Evolutionary conservation across 2,113 vertebrate genomes (phyloP), one percentile per base, ranked within the genome.

Genomic region (Gambusia holbrooki): DNA sequence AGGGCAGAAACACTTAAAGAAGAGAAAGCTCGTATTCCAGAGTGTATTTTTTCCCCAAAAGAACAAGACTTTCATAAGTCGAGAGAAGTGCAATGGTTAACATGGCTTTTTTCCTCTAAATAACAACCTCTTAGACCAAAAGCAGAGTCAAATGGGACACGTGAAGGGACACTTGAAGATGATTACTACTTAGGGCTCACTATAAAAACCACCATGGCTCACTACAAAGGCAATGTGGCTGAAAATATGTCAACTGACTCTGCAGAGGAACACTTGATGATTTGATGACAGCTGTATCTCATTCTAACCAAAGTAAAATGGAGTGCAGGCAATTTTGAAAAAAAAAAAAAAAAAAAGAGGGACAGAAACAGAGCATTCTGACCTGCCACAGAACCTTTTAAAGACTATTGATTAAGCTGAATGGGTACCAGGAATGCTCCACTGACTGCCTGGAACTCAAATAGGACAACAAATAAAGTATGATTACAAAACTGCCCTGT

Each of bases 221-320:
- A 13, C 40, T 37, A 48, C 30, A 22, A 80, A 32, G 40, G 28
- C 66, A 69, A 22, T 67, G 42, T 5, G 30, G 48, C 61, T 66
- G 28, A 61, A 65, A 70, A 69, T 45, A 33, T 25, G 64, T 40
- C 40, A 64, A 71, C 42, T 40, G 48, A 28, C 29, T 70, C 45
- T 42, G 58, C n/a, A 17, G 48, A 71, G 30, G 32, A 30, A 66
- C 51, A 62, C 62, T 74, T 61, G 67, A 65, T 70, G 72, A 78
- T 27, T 54, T 54, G 48, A 58, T 10, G 22, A 58, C 69, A 67
- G 37, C 64, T 61, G 25, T 32, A 45, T 51, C 29, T 45, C 13
- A 25, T 60, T 9, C 33, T 45, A 37, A 64, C 66, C 72, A 75
- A 66, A 66, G 30, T 35, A 66, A 51, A 61, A 65, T 48, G n/a